Evolutionary conservation across 1,140 invertebrate genomes (phyloP).

Genomic region (Drosophila mayri): DNA sequence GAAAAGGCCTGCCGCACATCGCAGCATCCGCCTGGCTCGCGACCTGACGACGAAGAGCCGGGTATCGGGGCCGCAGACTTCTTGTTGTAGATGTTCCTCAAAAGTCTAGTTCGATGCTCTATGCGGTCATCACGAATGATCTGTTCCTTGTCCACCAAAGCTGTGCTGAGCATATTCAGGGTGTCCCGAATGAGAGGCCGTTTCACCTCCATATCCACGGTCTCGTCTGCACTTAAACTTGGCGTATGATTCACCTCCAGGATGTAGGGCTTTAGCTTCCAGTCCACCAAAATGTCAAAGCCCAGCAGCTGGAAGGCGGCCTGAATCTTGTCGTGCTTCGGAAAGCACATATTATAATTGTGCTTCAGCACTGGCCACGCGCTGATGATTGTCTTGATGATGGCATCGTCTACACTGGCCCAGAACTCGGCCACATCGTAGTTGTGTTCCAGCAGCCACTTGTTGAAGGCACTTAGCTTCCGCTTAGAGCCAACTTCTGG

Average conservation of each 20-base stretch:
- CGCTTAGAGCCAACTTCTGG: conserved; percentile 93
- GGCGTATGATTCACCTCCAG: conserved; percentile 97
- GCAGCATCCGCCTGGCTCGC: background rate
- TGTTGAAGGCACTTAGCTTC: conserved; percentile 92
- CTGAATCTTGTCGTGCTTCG: conserved; percentile 92
- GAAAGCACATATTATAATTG: conserved; percentile 94
- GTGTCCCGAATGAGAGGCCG: conserved; percentile 92
- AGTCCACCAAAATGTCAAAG: conserved; percentile 95
- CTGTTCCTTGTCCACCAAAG: conserved; percentile 91
- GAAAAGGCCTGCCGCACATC: conserved; percentile 41
- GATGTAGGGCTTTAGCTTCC: conserved; percentile 92
- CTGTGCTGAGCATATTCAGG: conserved; percentile 92
- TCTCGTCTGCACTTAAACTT: conserved; percentile 94
- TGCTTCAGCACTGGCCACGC: conserved; percentile 94
- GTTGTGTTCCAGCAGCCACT: conserved; percentile 89
- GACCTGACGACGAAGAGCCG: background rate
- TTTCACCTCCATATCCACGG: conserved; percentile 93
- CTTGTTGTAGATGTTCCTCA: conserved; percentile 39
- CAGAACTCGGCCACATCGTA: conserved; percentile 91
- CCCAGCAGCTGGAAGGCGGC: conserved; percentile 96
- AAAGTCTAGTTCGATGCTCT: conserved; percentile 35
- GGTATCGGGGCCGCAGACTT: conserved; percentile 87
- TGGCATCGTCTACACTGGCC: conserved; percentile 93
- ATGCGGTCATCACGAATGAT: conserved; percentile 89
- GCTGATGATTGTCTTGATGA: conserved; percentile 95